Evolutionary conservation across 2,888 invertebrate species (phyloP), one percentile per base, ranked within the genome.

Genomic region (Ennomos erosarius): DNA sequence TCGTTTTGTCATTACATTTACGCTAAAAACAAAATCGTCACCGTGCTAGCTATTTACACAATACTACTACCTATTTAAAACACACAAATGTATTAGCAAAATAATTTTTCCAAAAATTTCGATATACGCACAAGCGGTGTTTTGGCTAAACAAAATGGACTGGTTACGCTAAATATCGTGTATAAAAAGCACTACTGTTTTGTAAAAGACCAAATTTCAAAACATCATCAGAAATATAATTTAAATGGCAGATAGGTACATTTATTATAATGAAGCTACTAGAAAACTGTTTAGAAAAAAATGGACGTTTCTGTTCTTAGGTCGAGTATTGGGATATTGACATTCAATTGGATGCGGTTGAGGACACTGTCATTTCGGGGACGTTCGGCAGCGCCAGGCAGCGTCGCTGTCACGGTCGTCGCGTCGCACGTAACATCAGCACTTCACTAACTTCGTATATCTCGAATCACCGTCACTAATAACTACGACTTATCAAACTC

Each of bases 91-190:
- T 81, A 75, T 78, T 90, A 88, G 90, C 90, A 91, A 91, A 91
- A 90, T 90, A 90, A 90, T 75, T 77, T 81, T 70, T 81, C 58
- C 65, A 79, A 83, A 82, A 85, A 78, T 84, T 82, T 87, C 78
- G 83, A 82, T 81, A 60, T 60, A 74, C 82, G 83, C 84, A 82
- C 75, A 91, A 89, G 90, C 90, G 84, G 85, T 87, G 86, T 85
- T 86, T 87, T 80, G 87, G 90, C 92, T 91, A 91, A 92, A 92
- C 78, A 91, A 92, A 90, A 92, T 92, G 92, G 92, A 92, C 91
- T 82, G 88, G 88, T 88, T 82, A 82, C 78, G 89, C 90, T 90
- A 90, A 90, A 91, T 84, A 88, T 75, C 76, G 76, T 86, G 80
- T 91, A 92, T 90, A 89, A 92, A 26, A 92, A 92, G 91, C 91